phyloP scores from a whole-genome alignment of 64 coral and sea anemone species.

The Catalaphyllia jardinei region DNA sequence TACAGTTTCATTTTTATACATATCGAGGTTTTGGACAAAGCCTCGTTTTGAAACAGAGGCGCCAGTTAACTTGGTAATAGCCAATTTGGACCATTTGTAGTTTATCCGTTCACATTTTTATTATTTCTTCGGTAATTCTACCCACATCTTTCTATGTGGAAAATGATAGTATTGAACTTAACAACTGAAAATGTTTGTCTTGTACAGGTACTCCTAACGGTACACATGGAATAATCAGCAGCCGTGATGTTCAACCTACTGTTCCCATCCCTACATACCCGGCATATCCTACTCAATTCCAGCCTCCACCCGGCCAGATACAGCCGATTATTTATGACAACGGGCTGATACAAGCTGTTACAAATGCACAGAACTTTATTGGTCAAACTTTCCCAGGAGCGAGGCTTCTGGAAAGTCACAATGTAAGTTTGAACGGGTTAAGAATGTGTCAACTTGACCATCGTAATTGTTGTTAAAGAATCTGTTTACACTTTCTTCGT shows the following conservation, averaged over 20 bases:
- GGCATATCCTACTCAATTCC: not conserved
- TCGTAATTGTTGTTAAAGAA: too few species aligned
- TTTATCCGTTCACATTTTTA: too few species aligned
- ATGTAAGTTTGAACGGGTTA: conserved; percentile 40
- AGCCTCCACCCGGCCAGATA: conserved; percentile 3
- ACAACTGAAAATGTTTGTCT: not conserved
- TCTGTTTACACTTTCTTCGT: too few species aligned
- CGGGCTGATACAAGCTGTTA: conserved; percentile 60
- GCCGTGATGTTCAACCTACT: conserved; percentile 15
- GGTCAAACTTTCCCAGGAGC: conserved; percentile 79
- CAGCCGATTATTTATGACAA: conserved; percentile 12
- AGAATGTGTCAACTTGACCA: not conserved
- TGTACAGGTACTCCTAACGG: not conserved
- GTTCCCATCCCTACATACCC: not conserved
- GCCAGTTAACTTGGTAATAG: too few species aligned
- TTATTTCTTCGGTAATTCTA: too few species aligned
- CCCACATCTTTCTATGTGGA: too few species aligned
- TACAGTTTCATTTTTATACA: too few species aligned
- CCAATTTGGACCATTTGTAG: too few species aligned
- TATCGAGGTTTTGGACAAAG: too few species aligned
- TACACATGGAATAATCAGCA: not conserved
- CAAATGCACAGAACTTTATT: conserved; percentile 75
- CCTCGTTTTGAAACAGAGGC: too few species aligned
- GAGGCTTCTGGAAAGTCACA: conserved; percentile 75
- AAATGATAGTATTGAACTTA: too few species aligned